Evolutionary conservation across 2,797 vertebrate genomes (phyloP).

Genomic region (Malacoctenus gilli): DNA sequence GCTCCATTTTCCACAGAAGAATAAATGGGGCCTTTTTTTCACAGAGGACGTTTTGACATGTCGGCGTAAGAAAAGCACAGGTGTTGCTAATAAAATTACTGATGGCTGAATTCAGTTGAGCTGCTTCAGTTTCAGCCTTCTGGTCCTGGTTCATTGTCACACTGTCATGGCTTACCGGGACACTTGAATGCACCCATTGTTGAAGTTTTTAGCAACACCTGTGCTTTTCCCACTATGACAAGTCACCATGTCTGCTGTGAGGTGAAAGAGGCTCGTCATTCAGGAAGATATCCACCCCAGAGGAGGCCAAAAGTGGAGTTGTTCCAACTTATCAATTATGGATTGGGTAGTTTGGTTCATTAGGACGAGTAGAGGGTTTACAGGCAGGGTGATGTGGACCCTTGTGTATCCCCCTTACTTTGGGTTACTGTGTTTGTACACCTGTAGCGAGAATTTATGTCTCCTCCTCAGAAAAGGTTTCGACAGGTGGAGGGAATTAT

Average conservation of each 20-base stretch:
- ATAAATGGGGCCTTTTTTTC: conserved; percentile 2
- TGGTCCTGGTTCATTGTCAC: background rate
- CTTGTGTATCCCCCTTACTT: background rate
- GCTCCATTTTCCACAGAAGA: background rate
- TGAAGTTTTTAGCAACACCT: conserved; percentile 6
- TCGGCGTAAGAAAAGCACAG: conserved; percentile 6
- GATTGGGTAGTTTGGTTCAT: background rate
- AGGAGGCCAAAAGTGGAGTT: background rate
- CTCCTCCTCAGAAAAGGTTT: background rate
- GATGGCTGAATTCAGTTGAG: background rate
- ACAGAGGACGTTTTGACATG: conserved; percentile 6
- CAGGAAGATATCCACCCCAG: background rate
- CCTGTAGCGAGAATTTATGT: background rate
- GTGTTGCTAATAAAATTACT: conserved; percentile 3
- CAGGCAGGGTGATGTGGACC: background rate
- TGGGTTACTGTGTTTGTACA: background rate
- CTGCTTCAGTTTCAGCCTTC: conserved; percentile 1
- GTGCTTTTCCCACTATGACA: background rate
- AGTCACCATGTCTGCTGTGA: conserved; percentile 10
- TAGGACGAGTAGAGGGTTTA: background rate
- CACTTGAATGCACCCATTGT: conserved; percentile 3
- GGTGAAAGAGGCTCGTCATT: background rate
- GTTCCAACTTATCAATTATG: conserved; percentile 4
- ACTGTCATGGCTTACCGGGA: conserved; percentile 5
- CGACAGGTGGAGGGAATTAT: no score